Base-by-base conservation (phyloP, 2,888 invertebrate genomes). In the Frankliniella intonsa region DNA sequence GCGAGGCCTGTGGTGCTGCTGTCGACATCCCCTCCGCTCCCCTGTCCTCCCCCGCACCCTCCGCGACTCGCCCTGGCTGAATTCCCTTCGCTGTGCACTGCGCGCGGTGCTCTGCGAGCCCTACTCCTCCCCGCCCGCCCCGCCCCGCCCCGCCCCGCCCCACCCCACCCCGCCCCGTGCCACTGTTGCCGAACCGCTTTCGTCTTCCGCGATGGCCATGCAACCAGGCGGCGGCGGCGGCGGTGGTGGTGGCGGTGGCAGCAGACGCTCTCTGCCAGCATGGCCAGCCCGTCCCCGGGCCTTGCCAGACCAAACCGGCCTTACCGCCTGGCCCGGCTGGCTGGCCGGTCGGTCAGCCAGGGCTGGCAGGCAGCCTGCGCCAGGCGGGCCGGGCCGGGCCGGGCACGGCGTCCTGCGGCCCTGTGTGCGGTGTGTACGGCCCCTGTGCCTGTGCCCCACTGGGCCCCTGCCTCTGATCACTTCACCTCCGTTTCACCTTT, bases 131-230 rank as follows among this genome's bases (percentile, higher is more conserved):
- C 55, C 55, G 55, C 14, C 12, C 62, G 19, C 62, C 62, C 62
- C 19, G 62, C 62, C 62, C 62, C 14, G 62, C 14, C 17, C 14
- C 19, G 11, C 19, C 62, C 62, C 17, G 62, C 14, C 62, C 7
- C n/a, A 14, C 19, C 62, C 55, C 62, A 14, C 14, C 62, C 17
- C 62, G 62, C 11, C 62, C 17, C 55, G 55, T 17, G 17, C 55
- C 62, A 62, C 62, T 62, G 62, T 62, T 62, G 62, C 62, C 62
- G 62, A 62, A 62, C 62, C 62, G 62, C 62, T 62, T 38, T 62
- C 62, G 12, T 55, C 55, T 62, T 62, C 62, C 62, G 62, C 62
- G 62, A 17, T 62, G 62, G 19, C 62, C 62, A 12, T 12, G 38
- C 38, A 38, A 38, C 38, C 38, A 38, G 38, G 38, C 38, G 38